Evolutionary conservation across 2,888 invertebrate genomes (phyloP), one percentile per base, ranked within the genome.

Genomic region (Corbicula japonica): DNA sequence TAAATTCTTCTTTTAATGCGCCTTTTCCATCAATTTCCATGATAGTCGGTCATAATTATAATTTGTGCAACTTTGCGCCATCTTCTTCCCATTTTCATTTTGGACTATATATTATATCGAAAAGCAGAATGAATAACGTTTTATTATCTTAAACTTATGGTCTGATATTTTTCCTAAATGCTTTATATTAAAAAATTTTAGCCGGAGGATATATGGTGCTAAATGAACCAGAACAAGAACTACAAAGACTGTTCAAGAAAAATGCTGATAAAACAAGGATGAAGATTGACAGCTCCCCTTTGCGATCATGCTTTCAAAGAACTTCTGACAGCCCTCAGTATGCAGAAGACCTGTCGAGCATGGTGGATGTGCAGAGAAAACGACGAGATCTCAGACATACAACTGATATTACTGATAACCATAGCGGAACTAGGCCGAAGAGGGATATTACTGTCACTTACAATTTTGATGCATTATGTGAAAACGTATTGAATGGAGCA

Each of bases 281-380:
- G 26, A 54, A 75, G 48, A 75, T 50, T 23, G 52, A 75, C 18
- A 58, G 76, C 62, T 50, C 48, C 1, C 80, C 80, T 26, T 32
- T 80, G 34, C 52, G 50, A n/a, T 71, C 71, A 41, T 80, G 80
- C 48, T 80, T 76, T 54, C 71, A 68, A 56, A 60, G 75, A 41
- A 35, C 54, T 1, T 80, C 80, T 3, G 75, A 80, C 62, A 62
- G 72, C 32, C 77, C 77, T 1, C 72, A 68, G 41, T 68, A 65
- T 68, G n/a, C n/a, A n/a, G n/a, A n/a, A n/a, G n/a, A n/a, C n/a
- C n/a, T n/a, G 71, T 60, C 18, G 26, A 46, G 8, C n/a, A 21
- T 21, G 52, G n/a, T 5, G 30, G 30, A 26, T 12, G 18, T 1
- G 35, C 15, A 38, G 32, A 23, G 75, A n/a, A 63, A 58, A 32